Evolutionary conservation across 2,888 invertebrate genomes (phyloP).

Genomic region (Campoletis raptor): DNA sequence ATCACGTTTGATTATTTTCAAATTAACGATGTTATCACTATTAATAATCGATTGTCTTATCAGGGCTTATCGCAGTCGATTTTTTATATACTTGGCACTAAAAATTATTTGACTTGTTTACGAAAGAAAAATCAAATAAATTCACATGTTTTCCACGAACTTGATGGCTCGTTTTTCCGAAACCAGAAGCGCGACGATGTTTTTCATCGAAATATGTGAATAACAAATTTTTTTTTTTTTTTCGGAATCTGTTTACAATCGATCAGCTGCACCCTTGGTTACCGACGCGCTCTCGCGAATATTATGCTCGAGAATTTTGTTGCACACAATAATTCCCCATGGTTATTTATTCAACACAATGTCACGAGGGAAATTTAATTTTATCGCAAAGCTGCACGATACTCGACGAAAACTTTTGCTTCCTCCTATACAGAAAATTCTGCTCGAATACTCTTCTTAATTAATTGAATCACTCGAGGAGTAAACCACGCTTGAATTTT

Average conservation of each 20-base stretch:
- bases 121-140: not conserved
- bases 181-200: not conserved
- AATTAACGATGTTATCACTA: not conserved
- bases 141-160: not conserved
- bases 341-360: conserved; percentile 24
- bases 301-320: conserved; percentile 16
- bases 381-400: conserved; percentile 15
- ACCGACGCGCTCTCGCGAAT: not conserved
- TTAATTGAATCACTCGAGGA: conserved; percentile 22
- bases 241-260: conserved; percentile 5
- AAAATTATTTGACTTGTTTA: not conserved
- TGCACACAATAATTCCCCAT: not conserved
- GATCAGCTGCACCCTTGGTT: conserved; percentile 31
- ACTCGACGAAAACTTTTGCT: not conserved
- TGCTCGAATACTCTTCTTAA: conserved; percentile 5
- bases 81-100: not conserved
- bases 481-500: conserved; percentile 7
- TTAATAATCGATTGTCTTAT: not conserved
- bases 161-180: not conserved
- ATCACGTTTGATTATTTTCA: conserved; percentile 22
- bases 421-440: not conserved
- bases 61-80: conserved; percentile 11
- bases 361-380: conserved; percentile 34
- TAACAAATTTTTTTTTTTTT: not conserved
- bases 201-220: not conserved